Base-by-base conservation (phyloP, 37 sponge, comb jelly and placozoan genomes). In the Aphrocallistes beatrix region DNA sequence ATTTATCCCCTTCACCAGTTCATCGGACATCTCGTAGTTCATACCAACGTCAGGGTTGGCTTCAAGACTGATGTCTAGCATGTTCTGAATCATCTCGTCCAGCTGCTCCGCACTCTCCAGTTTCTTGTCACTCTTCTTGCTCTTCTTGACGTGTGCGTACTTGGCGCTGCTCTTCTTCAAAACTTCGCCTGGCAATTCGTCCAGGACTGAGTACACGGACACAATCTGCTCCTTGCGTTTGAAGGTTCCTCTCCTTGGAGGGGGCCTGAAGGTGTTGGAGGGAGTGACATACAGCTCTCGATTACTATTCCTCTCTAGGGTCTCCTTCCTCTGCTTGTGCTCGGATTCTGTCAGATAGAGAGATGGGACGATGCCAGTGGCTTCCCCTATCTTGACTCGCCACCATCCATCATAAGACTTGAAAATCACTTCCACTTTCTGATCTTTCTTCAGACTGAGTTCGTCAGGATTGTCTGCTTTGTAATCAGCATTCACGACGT, bases 321-420 rank as follows among this genome's bases (percentile, higher is more conserved):
- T 60, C 34, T 60, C 75, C 34, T 60, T 60, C 75, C 75, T 60
- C 75, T 60, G 75, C 34, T 60, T 19, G 34, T 60, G 75, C 34
- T 60, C 75, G 25, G 17, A 25, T 30, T 60, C 75, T 21, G 75
- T 60, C 25, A 60, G 75, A 13, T 60, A 60, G 17, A 60, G 75
- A 30, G 75, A 60, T 3, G 75, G 75, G 34, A 60, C 75, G 8
- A 60, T 60, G 3, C 75, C 75, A 60, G 75, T 60, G 17, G 8
- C 25, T 3, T 13, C 21, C 34, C 86, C 84, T 23, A 50, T 89
- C 90, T 69, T 94, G 0, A 94, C 88, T 38, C 89, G 88, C 94
- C 94, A 94, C 94, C 94, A 94, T 28, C 94, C 94, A 81, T 94
- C 94, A 87, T 91, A 87, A 36, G 83, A 87, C 39, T 89, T 90